Evolutionary conservation across 2,113 vertebrate species (phyloP).

Genomic region (Takifugu bimaculatus): DNA sequence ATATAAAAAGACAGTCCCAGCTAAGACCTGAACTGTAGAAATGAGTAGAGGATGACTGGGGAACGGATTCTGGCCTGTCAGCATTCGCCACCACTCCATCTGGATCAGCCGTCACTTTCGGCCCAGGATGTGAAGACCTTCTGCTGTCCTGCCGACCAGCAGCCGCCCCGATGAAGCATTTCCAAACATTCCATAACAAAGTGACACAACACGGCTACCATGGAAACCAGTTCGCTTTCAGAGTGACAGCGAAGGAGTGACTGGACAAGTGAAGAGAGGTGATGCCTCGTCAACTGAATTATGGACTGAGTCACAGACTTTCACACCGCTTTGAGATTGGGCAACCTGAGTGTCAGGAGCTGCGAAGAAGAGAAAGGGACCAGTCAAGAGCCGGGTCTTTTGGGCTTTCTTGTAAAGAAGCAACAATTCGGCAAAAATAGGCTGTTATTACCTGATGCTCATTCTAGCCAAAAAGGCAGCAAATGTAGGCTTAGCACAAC

Average conservation of each 20-base stretch:
- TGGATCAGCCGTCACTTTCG: conserved; percentile 50
- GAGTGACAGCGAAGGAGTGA: conserved; percentile 30
- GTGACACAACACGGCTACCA: conserved; percentile 45
- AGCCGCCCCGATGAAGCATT: conserved; percentile 31
- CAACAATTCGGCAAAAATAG: too few species aligned
- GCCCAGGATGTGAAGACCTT: conserved; percentile 58
- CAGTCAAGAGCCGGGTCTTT: too few species aligned
- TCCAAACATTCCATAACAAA: conserved; percentile 63
- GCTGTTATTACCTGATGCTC: too few species aligned
- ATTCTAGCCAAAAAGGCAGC: too few species aligned
- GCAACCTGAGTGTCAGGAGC: conserved; percentile 3
- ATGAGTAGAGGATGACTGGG: conserved; percentile 23
- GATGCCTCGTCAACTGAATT: conserved; percentile 24
- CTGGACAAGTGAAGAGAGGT: conserved; percentile 12
- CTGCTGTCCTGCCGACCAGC: conserved; percentile 31
- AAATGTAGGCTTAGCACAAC: too few species aligned
- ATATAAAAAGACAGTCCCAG: neutral
- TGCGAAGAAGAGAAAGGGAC: conserved; percentile 6
- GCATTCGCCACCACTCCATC: conserved; percentile 31
- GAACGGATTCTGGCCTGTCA: conserved; percentile 41
- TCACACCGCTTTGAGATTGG: conserved; percentile 13
- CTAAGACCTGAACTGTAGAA: neutral
- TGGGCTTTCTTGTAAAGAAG: too few species aligned
- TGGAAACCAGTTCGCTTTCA: conserved; percentile 43
- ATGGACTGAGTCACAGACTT: conserved; percentile 35